phyloP scores from a whole-genome alignment of 2,113 vertebrate species.

The Urocitellus parryii region DNA sequence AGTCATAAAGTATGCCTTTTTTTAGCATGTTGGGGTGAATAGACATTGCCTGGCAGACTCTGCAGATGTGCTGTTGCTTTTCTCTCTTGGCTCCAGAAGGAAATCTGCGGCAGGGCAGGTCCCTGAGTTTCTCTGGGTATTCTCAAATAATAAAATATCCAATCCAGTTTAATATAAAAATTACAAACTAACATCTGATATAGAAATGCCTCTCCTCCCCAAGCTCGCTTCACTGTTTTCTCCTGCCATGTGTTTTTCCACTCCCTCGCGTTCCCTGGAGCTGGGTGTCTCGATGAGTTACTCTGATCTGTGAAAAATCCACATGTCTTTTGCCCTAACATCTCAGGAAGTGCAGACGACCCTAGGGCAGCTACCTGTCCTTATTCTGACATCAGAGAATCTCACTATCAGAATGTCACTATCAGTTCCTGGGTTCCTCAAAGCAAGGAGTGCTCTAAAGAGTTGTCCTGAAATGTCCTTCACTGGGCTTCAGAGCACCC shows the following conservation, averaged over 20 bases:
- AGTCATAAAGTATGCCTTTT: not conserved
- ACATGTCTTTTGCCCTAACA: not conserved
- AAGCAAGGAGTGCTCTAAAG: not conserved
- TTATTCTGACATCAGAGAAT: not conserved
- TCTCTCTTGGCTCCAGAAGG: constrained; percentile 4
- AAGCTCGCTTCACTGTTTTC: not conserved
- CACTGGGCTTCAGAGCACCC: not conserved
- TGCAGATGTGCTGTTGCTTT: not conserved
- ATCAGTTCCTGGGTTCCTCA: not conserved
- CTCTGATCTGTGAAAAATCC: not conserved
- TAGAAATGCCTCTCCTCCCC: not conserved
- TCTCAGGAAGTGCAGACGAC: not conserved
- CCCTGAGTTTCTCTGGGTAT: not conserved
- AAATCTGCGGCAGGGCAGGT: not conserved
- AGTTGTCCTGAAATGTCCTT: not conserved
- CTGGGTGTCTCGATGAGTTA: not conserved
- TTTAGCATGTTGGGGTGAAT: not conserved
- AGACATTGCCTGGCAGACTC: not conserved
- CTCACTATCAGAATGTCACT: not conserved
- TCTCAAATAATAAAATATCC: not conserved
- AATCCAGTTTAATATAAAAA: not conserved
- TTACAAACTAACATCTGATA: not conserved
- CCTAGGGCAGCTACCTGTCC: not conserved
- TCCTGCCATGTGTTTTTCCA: not conserved
- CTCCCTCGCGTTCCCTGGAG: not conserved